phyloP scores from a whole-genome alignment of 2,797 vertebrate species.

The Perdix hodgsoniae region DNA sequence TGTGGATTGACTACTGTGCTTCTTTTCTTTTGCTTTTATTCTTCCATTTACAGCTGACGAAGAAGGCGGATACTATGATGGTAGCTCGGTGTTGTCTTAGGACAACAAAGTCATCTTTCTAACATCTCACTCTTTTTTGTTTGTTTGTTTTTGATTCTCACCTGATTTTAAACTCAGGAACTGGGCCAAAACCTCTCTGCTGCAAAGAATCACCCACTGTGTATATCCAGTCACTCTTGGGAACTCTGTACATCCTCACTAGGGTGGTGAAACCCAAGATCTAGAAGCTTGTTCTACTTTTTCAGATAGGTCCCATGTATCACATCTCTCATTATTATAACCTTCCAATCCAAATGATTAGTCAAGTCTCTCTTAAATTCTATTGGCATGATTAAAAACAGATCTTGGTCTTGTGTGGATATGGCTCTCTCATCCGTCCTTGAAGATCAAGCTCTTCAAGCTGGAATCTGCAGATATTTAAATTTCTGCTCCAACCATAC shows the following conservation, averaged over 20 bases:
- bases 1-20: conserved; percentile 38
- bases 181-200: conserved; percentile 70
- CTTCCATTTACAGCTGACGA: conserved; percentile 56
- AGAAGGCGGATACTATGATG: conserved; percentile 56
- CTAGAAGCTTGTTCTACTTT: conserved; percentile 1
- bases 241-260: not conserved
- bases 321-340: not conserved
- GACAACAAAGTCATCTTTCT: conserved; percentile 41
- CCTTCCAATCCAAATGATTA: not conserved
- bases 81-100: conserved; percentile 59
- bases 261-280: not conserved
- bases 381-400: not conserved
- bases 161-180: conserved; percentile 48
- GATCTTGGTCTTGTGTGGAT: not conserved
- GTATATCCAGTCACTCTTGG: conserved; percentile 18
- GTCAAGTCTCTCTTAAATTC: not conserved
- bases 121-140: conserved; percentile 8
- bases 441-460: not conserved
- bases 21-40: conserved; percentile 56
- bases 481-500: not conserved
- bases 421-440: not conserved
- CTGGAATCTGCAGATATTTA: not conserved
- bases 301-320: not conserved
- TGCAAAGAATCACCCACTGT: conserved; percentile 23
- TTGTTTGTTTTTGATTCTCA: conserved; percentile 15